phyloP scores from a whole-genome alignment of 2,888 invertebrate species.

The Monoplex corrugatus region DNA sequence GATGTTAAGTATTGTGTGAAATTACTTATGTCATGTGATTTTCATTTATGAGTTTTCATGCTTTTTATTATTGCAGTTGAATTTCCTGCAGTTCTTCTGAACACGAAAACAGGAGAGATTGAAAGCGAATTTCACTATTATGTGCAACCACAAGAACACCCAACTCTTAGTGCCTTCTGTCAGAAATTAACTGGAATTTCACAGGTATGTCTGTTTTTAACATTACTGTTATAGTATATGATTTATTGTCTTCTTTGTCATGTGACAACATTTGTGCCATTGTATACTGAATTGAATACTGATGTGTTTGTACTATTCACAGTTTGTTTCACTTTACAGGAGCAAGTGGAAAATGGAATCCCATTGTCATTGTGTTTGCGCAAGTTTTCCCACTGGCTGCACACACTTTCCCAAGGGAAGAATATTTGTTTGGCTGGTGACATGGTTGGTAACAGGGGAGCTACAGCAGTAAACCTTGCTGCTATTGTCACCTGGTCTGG shows the following conservation, averaged over 20 bases:
- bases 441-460: conserved; percentile 38
- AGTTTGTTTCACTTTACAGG: conserved; percentile 60
- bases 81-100: conserved; percentile 85
- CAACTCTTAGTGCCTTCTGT: conserved; percentile 85
- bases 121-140: conserved; percentile 86
- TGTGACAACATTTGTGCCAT: too few species aligned
- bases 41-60: not conserved
- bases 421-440: conserved; percentile 79
- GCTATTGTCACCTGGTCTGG: conserved; percentile 84
- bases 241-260: too few species aligned
- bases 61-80: conserved; percentile 81
- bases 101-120: conserved; percentile 83
- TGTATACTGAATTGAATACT: too few species aligned
- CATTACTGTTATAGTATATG: too few species aligned
- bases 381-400: conserved; percentile 85
- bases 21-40: not conserved
- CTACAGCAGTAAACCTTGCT: conserved; percentile 77
- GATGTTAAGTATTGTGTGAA: not conserved
- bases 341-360: conserved; percentile 78
- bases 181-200: conserved; percentile 84
- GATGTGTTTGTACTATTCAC: too few species aligned
- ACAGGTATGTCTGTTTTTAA: conserved; percentile 79
- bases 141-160: conserved; percentile 85
- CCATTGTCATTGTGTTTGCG: conserved; percentile 76
- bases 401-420: conserved; percentile 83